Evolutionary conservation across 2,888 invertebrate genomes (phyloP).

Genomic region (Conus canariensis): DNA sequence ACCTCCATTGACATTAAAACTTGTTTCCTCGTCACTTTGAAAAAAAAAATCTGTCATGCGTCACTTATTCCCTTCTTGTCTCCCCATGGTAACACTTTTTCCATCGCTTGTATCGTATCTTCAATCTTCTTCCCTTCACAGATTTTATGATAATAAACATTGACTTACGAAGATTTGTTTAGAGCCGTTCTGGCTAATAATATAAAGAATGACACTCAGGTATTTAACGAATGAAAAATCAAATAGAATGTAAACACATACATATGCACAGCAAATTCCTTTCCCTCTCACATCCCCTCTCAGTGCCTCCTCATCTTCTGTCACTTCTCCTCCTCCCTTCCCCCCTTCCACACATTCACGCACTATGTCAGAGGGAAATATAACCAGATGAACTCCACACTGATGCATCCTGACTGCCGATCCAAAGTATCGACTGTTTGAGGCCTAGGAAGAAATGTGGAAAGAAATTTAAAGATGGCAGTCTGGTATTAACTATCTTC

Average conservation of each 20-base stretch:
- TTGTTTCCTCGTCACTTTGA: not conserved
- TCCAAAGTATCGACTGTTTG: too few relatives aligned
- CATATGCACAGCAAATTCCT: too few relatives aligned
- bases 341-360: not conserved
- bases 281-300: not conserved
- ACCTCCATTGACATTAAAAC: not conserved
- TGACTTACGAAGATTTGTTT: not conserved
- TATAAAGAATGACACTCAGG: too few relatives aligned
- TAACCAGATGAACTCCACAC: too few relatives aligned
- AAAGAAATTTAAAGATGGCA: too few relatives aligned
- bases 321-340: not conserved
- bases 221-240: too few relatives aligned
- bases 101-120: not conserved
- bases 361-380: too few relatives aligned
- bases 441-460: too few relatives aligned
- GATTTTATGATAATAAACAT: not conserved
- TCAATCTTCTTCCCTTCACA: not conserved
- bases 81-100: not conserved
- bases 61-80: not conserved
- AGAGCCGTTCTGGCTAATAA: too few relatives aligned
- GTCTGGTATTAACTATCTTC: too few relatives aligned
- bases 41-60: not conserved
- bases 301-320: not conserved
- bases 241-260: too few relatives aligned
- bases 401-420: too few relatives aligned